Evolutionary conservation across 2,888 invertebrate species (phyloP).

Genomic region (Caenorhabditis virilis): DNA sequence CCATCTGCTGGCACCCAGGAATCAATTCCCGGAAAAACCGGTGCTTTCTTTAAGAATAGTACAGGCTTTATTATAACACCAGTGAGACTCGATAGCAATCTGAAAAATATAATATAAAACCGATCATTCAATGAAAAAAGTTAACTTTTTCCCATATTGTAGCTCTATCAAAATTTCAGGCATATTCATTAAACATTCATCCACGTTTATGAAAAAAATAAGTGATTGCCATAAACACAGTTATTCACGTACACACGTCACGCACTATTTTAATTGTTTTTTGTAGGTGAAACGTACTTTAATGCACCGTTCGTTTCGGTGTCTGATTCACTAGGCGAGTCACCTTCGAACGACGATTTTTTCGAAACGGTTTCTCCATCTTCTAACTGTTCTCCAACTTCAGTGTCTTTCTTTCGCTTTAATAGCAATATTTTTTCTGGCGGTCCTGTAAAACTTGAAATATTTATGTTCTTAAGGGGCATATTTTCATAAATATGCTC

Average conservation of each 20-base stretch:
- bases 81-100: conserved; percentile 29
- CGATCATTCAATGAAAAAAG: no score
- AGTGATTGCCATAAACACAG: neutral
- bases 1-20: conserved; percentile 39
- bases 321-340: conserved; percentile 7
- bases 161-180: no score
- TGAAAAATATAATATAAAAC: no score
- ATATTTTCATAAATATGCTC: no score
- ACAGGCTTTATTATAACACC: conserved; percentile 24
- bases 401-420: conserved; percentile 17
- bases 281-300: conserved; percentile 2
- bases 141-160: no score
- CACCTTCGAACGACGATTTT: conserved; percentile 6
- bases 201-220: neutral
- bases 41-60: conserved; percentile 1
- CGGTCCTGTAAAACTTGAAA: conserved; percentile 12
- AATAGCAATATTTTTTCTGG: conserved; percentile 6
- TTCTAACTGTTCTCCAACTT: conserved; percentile 4
- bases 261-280: neutral
- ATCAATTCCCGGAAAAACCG: conserved; percentile 14
- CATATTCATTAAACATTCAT: no score
- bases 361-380: conserved; percentile 13
- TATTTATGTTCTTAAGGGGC: no score
- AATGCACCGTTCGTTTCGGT: conserved; percentile 15
- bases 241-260: neutral